These are phyloP conservation scores for Orthonyx spaldingii DNA, from an alignment of 2,113 vertebrate species.

Conservation along the genomic window DNA sequence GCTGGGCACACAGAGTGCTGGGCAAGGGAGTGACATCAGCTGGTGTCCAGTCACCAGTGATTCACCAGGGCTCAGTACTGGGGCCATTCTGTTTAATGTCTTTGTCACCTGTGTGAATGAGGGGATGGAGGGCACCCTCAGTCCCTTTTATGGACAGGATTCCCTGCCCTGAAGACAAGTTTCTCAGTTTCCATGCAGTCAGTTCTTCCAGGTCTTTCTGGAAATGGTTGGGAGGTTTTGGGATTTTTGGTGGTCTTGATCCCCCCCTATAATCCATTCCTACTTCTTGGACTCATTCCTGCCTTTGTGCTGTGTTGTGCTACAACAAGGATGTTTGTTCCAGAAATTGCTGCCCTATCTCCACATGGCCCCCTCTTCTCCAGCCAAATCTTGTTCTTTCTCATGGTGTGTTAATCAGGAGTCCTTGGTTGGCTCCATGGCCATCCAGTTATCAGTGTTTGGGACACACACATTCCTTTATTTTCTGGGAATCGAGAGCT, in stretches of 20 bases:
- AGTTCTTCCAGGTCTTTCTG: background rate
- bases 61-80: background rate
- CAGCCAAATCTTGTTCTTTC: background rate
- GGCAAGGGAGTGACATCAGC: background rate
- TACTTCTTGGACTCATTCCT: background rate
- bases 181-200: background rate
- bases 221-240: background rate
- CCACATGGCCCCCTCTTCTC: background rate
- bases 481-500: background rate
- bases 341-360: background rate
- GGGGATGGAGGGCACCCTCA: background rate
- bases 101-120: fast-evolving
- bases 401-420: background rate
- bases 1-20: background rate
- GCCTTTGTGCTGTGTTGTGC: background rate
- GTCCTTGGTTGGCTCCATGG: background rate
- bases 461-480: background rate
- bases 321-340: background rate
- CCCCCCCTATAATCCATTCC: background rate
- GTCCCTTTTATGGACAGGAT: background rate
- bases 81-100: background rate
- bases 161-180: background rate
- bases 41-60: background rate
- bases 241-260: background rate
- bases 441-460: background rate